Base-by-base conservation (phyloP, 1,140 invertebrate species). In the Drosophila bocki region DNA sequence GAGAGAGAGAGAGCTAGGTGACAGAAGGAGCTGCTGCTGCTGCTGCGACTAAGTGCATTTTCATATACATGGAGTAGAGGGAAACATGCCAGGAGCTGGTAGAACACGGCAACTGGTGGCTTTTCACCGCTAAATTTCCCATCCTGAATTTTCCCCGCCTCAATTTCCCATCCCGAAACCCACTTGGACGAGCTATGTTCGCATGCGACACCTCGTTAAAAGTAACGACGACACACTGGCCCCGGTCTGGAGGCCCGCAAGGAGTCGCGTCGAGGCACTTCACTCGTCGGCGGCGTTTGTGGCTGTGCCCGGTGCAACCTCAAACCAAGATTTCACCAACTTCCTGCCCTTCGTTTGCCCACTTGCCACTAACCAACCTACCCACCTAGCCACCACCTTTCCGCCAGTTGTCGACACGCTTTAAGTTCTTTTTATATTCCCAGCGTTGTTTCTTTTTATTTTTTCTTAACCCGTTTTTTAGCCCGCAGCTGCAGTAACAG, bases 201-300 rank as follows among this genome's bases (percentile, higher is more conserved):
- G 85, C 75, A 81, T 90, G 85, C 85, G 85, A 88, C 85, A 88
- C 85, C 85, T 88, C 85, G 81, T 88, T 88, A 88, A 88, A 91
- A 90, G 85, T 88, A 88, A 88, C 85, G 85, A 88, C 85, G 85
- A 88, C 85, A 87, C 78, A 87, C 75, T 67, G 63, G 47, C 70
- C 58, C 75, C 62, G 60, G 47, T 70, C 57, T 59, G 41, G 35
- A 68, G 75, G 51, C 58, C 75, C 76, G 81, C 58, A 50, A 68
- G 67, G 67, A 83, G 69, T 56, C 33, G 35, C 53, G 7, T 35
- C 68, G 67, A 51, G 70, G 53, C 71, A 72, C 71, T 76, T 64
- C 78, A 75, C 62, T 70, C 71, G 70, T 65, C 65, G 70, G 45
- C 75, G 39, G 61, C 76, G 60, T 74, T 78, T 62, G 75, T 67